These are phyloP conservation scores for Chelonia mydas DNA, from an alignment of 2,797 vertebrate genomes.

Conservation along the genomic window DNA sequence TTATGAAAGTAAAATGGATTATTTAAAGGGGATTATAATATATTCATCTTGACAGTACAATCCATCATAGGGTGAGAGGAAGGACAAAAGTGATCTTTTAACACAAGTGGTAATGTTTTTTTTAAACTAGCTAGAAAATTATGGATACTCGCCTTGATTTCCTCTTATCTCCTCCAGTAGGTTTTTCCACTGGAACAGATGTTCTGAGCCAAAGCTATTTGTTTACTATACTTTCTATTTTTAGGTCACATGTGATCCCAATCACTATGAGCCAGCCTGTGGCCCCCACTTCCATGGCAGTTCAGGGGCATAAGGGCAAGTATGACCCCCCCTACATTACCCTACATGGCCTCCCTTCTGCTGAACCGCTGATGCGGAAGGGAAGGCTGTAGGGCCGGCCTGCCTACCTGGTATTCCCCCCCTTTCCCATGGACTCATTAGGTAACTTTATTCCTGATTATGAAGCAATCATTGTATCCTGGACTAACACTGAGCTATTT, in stretches of 20 bases:
- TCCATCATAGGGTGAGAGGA: not conserved
- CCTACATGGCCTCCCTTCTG: not conserved
- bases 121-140: not conserved
- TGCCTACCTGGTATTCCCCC: accelerated
- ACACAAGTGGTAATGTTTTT: not conserved
- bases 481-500: not conserved
- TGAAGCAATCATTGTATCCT: not conserved
- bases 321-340: not conserved
- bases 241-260: too few relatives aligned
- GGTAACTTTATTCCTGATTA: not conserved
- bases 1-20: not conserved
- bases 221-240: too few relatives aligned
- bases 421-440: not conserved
- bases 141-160: constrained; percentile 9
- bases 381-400: not conserved
- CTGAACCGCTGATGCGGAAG: not conserved
- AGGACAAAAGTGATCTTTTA: constrained; percentile 7
- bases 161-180: not conserved
- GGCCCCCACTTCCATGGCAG: too few relatives aligned
- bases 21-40: not conserved
- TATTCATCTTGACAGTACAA: not conserved
- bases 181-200: too few relatives aligned
- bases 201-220: too few relatives aligned
- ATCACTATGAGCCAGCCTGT: too few relatives aligned
- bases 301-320: too few relatives aligned